Evolutionary conservation across 2,888 invertebrate genomes (phyloP).

Genomic region (Drosophila barbarae): DNA sequence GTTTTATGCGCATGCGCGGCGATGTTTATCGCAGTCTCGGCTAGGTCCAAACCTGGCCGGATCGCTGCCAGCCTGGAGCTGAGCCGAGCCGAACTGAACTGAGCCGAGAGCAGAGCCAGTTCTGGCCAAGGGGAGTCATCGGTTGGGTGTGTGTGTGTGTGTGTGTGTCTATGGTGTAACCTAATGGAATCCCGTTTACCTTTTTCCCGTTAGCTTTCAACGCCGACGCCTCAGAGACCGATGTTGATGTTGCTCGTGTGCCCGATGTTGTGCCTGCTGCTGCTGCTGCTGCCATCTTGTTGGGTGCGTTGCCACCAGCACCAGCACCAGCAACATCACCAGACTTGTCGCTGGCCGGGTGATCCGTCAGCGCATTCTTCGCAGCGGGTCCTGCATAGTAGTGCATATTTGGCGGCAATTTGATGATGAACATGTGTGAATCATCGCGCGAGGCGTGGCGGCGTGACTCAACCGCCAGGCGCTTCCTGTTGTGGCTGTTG

Average conservation of each 20-base stretch:
- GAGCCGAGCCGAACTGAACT: slow-evolving; percentile 39
- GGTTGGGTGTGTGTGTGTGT: background rate
- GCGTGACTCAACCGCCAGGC: slow-evolving; percentile 88
- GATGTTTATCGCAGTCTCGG: slow-evolving; percentile 57
- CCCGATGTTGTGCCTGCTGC: slow-evolving; percentile 11
- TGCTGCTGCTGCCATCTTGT: slow-evolving; percentile 20
- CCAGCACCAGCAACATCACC: slow-evolving; percentile 17
- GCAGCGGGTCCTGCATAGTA: slow-evolving; percentile 87
- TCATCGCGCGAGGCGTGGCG: slow-evolving; percentile 86
- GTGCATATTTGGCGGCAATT: slow-evolving; percentile 90
- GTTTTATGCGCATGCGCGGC: slow-evolving; percentile 68
- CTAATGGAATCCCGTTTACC: slow-evolving; percentile 78
- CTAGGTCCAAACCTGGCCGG: slow-evolving; percentile 36
- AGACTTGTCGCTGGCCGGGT: slow-evolving; percentile 37
- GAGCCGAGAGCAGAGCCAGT: slow-evolving; percentile 43
- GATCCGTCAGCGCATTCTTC: slow-evolving; percentile 60
- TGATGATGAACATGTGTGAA: slow-evolving; percentile 92
- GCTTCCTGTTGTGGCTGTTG: slow-evolving; percentile 89
- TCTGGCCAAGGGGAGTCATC: slow-evolving; percentile 31
- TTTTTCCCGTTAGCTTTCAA: slow-evolving; percentile 79
- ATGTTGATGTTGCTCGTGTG: slow-evolving; percentile 31
- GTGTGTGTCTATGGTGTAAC: slow-evolving; percentile 61
- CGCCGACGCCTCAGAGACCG: slow-evolving; percentile 61
- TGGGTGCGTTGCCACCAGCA: slow-evolving; percentile 38
- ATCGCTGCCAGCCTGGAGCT: slow-evolving; percentile 9